phyloP scores from a whole-genome alignment of 2,113 vertebrate species.

The Syrrhaptes paradoxus region DNA sequence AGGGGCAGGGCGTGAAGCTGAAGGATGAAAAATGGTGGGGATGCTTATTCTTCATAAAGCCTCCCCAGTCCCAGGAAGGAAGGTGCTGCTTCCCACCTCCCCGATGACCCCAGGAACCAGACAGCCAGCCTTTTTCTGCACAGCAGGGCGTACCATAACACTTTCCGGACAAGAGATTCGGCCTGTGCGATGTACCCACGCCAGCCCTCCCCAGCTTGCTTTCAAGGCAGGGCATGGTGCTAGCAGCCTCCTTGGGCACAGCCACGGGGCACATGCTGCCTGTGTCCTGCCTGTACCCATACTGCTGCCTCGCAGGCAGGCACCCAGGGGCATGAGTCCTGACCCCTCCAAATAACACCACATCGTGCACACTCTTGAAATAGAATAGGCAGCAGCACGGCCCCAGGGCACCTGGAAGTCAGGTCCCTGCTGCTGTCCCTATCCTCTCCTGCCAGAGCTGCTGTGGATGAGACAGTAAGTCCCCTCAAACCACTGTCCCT shows the following conservation, averaged over 20 bases:
- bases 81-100: conserved; percentile 39
- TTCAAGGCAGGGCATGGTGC: accelerated
- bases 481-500: accelerated
- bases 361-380: background rate
- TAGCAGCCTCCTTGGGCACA: accelerated
- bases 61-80: background rate
- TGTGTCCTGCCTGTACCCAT: background rate
- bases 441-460: background rate
- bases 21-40: conserved; percentile 22
- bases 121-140: conserved; percentile 53
- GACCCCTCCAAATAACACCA: accelerated
- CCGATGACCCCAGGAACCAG: conserved; percentile 36
- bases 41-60: conserved; percentile 20
- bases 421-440: background rate
- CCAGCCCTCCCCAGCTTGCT: background rate
- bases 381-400: background rate
- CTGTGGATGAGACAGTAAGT: accelerated
- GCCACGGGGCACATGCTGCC: accelerated
- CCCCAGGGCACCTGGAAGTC: accelerated
- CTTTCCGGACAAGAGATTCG: background rate
- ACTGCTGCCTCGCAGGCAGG: background rate
- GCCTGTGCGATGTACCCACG: background rate
- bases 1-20: background rate
- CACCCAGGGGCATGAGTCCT: background rate
- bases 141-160: conserved; percentile 4